A percentile compares a stretch with the other conserved stretches of the same genome.
Conservation (phyloP, 2,797 vertebrate species). For the Dendrocincla tyrannina region DNA sequence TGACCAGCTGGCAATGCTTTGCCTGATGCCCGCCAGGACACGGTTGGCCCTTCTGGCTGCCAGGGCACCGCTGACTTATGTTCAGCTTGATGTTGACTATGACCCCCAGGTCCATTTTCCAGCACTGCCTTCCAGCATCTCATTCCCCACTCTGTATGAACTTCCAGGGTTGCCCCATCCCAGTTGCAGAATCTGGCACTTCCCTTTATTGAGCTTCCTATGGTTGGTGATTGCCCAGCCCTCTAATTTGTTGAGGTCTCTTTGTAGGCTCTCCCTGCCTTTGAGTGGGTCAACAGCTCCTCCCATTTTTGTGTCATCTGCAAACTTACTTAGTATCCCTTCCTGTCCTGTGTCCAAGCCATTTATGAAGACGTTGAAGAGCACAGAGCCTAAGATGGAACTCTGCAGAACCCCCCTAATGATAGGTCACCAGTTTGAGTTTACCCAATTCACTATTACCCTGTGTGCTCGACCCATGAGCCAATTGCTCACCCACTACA, state of each 20-base stretch:
- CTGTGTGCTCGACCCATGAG: too few relatives aligned
- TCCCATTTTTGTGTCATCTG: neutral
- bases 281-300: neutral
- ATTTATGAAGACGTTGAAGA: neutral
- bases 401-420: neutral
- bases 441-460: neutral
- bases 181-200: rapidly evolving
- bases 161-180: neutral
- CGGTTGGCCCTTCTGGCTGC: neutral
- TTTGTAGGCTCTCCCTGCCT: neutral
- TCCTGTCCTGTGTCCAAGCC: neutral
- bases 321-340: neutral
- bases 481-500: neutral
- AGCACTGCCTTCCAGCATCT: neutral
- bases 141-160: neutral
- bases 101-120: neutral
- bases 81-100: neutral
- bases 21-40: neutral
- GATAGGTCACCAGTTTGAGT: neutral
- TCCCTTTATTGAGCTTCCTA: neutral
- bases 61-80: neutral
- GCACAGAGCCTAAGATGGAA: neutral
- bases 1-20: rapidly evolving
- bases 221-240: neutral
- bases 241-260: neutral